phyloP scores from a whole-genome alignment of 2,113 vertebrate genomes.

The Phodopus roborovskii region DNA sequence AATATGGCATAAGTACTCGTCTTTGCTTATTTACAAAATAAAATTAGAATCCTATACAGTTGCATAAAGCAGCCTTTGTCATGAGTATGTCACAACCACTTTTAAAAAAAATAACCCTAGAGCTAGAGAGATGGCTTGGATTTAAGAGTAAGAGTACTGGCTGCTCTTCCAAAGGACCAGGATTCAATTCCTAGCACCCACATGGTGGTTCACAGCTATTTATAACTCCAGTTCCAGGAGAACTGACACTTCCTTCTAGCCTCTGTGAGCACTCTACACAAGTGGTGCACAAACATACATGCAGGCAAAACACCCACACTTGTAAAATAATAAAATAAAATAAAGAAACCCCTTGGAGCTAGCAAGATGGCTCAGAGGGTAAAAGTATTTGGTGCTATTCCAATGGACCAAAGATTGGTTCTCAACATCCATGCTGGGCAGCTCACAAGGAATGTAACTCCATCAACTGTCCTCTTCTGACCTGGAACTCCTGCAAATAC shows the following conservation, averaged over 20 bases:
- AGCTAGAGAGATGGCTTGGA: not conserved
- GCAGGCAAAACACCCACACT: not conserved
- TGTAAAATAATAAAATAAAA: not conserved
- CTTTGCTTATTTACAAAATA: not conserved
- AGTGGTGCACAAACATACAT: not conserved
- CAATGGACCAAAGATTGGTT: not conserved
- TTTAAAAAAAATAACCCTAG: not conserved
- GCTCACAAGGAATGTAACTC: not conserved
- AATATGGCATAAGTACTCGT: not conserved
- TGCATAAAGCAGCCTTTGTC: slow-evolving; percentile 27
- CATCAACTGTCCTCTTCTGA: not conserved
- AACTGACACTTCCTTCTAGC: not conserved
- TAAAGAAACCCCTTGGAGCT: not conserved
- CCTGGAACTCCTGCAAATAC: not conserved
- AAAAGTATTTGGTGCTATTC: not conserved
- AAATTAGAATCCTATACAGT: not conserved
- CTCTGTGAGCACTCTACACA: not conserved
- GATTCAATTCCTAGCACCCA: not conserved
- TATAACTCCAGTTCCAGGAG: not conserved
- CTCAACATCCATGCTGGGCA: not conserved
- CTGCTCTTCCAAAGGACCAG: not conserved
- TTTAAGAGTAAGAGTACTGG: not conserved
- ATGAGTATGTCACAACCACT: not conserved
- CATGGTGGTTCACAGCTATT: not conserved
- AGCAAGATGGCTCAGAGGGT: not conserved